Percentiles rank a stretch among this genome's conserved stretches.
phyloP scores from a whole-genome alignment of 2,888 invertebrate genomes.

The Bruchidius siliquastri region DNA sequence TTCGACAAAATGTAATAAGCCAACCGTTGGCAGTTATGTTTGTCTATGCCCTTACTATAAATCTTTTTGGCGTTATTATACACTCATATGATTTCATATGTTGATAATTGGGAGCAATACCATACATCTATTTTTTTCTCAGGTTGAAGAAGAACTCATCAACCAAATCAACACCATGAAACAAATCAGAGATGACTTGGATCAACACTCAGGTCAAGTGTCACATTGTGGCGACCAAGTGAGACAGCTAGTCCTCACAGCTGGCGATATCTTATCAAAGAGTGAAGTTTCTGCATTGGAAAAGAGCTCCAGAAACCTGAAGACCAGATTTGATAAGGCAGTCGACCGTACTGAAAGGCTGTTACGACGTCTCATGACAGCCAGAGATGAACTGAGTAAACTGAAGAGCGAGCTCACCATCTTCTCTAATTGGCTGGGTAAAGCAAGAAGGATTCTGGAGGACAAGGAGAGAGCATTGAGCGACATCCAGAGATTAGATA shows the following conservation, averaged over 20 bases:
- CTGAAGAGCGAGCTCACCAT: slow-evolving; percentile 75
- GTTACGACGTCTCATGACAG: slow-evolving; percentile 68
- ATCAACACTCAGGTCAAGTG: slow-evolving; percentile 78
- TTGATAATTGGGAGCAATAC: too few relatives aligned
- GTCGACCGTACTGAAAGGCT: slow-evolving; percentile 75
- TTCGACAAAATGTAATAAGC: too few relatives aligned
- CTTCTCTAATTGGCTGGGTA: slow-evolving; percentile 81
- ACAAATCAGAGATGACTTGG: slow-evolving; percentile 87
- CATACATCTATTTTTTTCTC: background rate
- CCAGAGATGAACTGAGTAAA: slow-evolving; percentile 84
- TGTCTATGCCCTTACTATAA: too few relatives aligned
- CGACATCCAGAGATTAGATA: slow-evolving; percentile 66
- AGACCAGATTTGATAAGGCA: slow-evolving; percentile 78
- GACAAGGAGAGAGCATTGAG: slow-evolving; percentile 81
- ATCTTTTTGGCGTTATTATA: too few relatives aligned
- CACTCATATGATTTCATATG: too few relatives aligned
- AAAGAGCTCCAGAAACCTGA: slow-evolving; percentile 78
- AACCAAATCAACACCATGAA: slow-evolving; percentile 87
- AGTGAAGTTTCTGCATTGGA: slow-evolving; percentile 86
- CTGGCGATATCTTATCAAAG: slow-evolving; percentile 85
- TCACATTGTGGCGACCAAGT: slow-evolving; percentile 85
- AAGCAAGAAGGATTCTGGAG: slow-evolving; percentile 72
- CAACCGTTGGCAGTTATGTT: too few relatives aligned
- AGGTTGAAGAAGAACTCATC: slow-evolving; percentile 73
- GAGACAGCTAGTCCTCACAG: slow-evolving; percentile 82